Evolutionary conservation across 2,888 invertebrate genomes (phyloP).

Genomic region (Adelognathus sp.): DNA sequence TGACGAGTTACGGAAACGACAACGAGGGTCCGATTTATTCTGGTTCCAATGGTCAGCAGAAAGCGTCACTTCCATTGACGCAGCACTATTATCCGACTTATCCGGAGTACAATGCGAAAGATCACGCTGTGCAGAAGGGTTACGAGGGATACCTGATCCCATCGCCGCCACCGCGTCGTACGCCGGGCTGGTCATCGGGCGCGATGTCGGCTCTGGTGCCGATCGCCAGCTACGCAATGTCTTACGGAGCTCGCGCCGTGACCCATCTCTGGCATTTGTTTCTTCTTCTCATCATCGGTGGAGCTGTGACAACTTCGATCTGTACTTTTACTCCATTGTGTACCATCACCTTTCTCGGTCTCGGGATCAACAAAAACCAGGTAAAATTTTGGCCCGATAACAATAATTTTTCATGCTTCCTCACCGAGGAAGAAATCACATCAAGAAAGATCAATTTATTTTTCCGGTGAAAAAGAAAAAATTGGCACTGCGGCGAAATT

Average conservation of each 20-base stretch:
- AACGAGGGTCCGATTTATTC: slow-evolving; percentile 28
- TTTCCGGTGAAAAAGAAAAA: no score
- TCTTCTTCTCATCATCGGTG: slow-evolving; percentile 82
- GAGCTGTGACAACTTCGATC: slow-evolving; percentile 83
- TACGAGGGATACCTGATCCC: slow-evolving; percentile 67
- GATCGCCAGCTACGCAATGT: slow-evolving; percentile 59
- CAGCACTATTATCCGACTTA: slow-evolving; percentile 63
- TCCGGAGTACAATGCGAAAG: slow-evolving; percentile 61
- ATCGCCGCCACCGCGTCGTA: slow-evolving; percentile 8
- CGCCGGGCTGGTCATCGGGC: slow-evolving; percentile 50
- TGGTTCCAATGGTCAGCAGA: slow-evolving; percentile 8
- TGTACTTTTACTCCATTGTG: slow-evolving; percentile 86
- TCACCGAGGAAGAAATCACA: no score
- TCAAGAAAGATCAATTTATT: no score
- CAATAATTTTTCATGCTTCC: background rate
- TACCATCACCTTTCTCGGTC: slow-evolving; percentile 82
- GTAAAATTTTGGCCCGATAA: slow-evolving; percentile 40
- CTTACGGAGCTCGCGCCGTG: slow-evolving; percentile 63
- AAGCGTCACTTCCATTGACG: slow-evolving; percentile 7
- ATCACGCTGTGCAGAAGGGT: slow-evolving; percentile 63
- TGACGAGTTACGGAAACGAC: slow-evolving; percentile 13
- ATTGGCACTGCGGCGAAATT: no score
- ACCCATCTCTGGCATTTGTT: slow-evolving; percentile 58
- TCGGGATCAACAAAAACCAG: slow-evolving; percentile 65
- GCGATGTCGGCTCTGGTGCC: slow-evolving; percentile 63